Percentiles rank a stretch among this genome's conserved stretches.
phyloP scores from a whole-genome alignment of 2,113 vertebrate species.

The Hypomesus transpacificus region DNA sequence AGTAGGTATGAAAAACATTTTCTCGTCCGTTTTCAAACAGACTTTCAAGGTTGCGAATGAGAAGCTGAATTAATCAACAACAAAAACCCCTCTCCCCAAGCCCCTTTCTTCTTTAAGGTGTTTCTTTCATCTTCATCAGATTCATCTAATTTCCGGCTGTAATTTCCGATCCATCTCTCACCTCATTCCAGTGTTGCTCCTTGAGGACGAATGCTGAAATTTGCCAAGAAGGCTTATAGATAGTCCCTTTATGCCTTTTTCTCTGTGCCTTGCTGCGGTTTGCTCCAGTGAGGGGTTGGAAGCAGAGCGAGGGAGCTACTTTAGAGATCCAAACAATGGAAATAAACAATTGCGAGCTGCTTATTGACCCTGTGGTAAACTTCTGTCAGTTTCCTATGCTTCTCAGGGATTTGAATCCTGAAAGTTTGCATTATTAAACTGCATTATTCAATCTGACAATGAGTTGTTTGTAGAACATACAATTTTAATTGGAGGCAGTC shows the following conservation, averaged over 20 bases:
- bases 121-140: background rate
- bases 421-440: constrained; percentile 9
- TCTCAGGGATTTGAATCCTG: background rate
- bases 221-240: background rate
- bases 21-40: background rate
- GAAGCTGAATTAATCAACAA: background rate
- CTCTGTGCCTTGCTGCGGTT: background rate
- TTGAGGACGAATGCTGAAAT: background rate
- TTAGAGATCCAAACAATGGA: background rate
- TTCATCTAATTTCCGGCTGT: background rate
- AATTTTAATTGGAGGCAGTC: constrained; percentile 12
- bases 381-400: background rate
- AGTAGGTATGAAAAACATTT: background rate
- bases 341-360: background rate
- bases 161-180: background rate
- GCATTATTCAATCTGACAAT: constrained; percentile 24
- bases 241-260: background rate
- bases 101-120: background rate
- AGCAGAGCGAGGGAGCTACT: background rate
- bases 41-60: background rate
- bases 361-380: background rate
- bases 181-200: background rate
- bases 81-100: background rate
- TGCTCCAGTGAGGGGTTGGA: background rate
- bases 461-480: constrained; percentile 15